A percentile compares a stretch with the other conserved stretches of the same genome.
Conservation (phyloP, 2,113 vertebrate species). For the Myotis davidii region DNA sequence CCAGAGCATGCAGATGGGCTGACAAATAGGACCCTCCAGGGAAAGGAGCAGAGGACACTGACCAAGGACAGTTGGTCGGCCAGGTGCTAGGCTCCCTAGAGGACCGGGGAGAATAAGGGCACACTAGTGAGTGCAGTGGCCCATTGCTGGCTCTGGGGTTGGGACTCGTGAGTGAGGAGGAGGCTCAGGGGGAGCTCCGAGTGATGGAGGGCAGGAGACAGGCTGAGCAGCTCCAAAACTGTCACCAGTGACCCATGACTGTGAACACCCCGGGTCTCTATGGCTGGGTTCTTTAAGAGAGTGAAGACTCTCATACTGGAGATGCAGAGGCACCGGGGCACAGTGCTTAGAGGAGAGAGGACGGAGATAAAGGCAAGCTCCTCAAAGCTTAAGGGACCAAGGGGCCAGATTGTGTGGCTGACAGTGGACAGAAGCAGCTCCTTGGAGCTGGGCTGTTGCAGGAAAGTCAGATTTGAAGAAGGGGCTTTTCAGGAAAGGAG, state of each 20-base stretch:
- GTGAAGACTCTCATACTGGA: not conserved
- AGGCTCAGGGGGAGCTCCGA: accelerated
- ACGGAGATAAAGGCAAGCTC: not conserved
- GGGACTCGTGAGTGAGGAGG: not conserved
- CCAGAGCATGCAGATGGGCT: not conserved
- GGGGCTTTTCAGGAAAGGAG: not conserved
- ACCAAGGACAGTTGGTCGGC: not conserved
- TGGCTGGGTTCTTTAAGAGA: not conserved
- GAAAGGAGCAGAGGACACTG: not conserved
- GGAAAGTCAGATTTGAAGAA: not conserved
- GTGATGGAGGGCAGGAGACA: not conserved
- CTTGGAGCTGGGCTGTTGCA: not conserved
- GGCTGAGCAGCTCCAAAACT: accelerated
- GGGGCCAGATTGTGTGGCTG: not conserved
- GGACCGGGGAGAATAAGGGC: not conserved
- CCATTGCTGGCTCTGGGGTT: not conserved
- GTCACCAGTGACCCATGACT: not conserved
- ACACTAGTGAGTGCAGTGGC: not conserved
- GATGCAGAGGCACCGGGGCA: not conserved
- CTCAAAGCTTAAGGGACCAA: not conserved
- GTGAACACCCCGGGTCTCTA: accelerated
- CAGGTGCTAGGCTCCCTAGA: not conserved
- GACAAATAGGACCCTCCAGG: not conserved
- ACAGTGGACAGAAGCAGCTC: not conserved
- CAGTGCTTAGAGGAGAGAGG: not conserved